Base-by-base conservation (phyloP, 1,140 invertebrate genomes). In the Myzus persicae region DNA sequence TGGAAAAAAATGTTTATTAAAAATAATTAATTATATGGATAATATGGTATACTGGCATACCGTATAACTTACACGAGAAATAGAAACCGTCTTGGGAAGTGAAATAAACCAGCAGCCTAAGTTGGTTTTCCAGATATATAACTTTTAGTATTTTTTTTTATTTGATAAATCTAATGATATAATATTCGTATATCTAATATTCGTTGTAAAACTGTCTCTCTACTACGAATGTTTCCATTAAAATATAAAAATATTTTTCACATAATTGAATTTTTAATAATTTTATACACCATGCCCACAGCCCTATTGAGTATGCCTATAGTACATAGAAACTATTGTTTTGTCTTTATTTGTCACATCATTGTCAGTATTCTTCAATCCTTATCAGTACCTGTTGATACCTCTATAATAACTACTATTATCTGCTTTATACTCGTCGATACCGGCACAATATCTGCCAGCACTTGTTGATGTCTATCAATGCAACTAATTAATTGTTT, bases 21-120 rank as follows among this genome's bases (percentile, higher is more conserved):
- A 87, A 87, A 87, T 44, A 44, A 44, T 87, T 26, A 87, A 46
- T 44, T 87, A 46, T 76, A 76, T n/a, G 59, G 59, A n/a, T 87
- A 46, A 44, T 46, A 31, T 3, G 26, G 84, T 44, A 85, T 42
- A 20, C 84, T 20, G 46, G 18, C 46, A 11, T 14, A 20, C 20
- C 11, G 46, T 48, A 48, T 48, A 11, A 31, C 26, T 59, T 31
- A 59, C 26, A 59, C 26, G 8, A 59, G 31, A 14, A 59, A 59
- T 59, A 31, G 18, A 76, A 76, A 76, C 14, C 5, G 31, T 76
- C 1, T n/a, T 1, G 59, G 11, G 11, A 76, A n/a, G 31, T 76
- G n/a, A 76, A 76, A 76, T 76, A 76, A 76, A 76, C 59, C 59
- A n/a, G 59, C 5, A 76, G 59, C 59, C 59, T 14, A 18, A 36